Evolutionary conservation across 2,797 vertebrate species (phyloP), one percentile per base, ranked within the genome.

Genomic region (Neosilurus mollespiculum): DNA sequence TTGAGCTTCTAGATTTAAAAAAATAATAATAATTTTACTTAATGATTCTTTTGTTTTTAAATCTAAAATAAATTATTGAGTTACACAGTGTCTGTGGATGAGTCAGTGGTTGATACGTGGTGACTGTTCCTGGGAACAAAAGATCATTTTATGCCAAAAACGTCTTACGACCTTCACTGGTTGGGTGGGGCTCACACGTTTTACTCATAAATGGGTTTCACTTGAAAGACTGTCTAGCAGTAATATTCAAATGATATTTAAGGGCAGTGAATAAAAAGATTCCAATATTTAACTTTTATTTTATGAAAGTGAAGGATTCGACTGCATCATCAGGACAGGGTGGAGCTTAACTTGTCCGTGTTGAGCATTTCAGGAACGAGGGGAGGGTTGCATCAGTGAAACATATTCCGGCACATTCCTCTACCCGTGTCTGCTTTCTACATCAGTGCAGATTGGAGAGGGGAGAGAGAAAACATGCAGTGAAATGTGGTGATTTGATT

Each of bases 381-480:
- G 71, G 61, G 59, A 77, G 69, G 76, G 81, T 88, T 86, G 81
- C 86, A 85, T 81, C 76, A 88, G 86, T 86, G 84, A 84, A 88
- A 80, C 90, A 80, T 67, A 84, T 87, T 90, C 89, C 90, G 86
- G 88, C 85, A 86, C 89, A 87, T 87, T 67, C 83, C 37, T 78
- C 85, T 72, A 87, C 89, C 87, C 89, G 81, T 75, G 71, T 65
- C 53, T 80, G 88, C 84, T 88, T 89, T 89, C 88, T 78, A 86
- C 64, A 43, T 81, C 64, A 66, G 22, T 20, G 26, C 1, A 34
- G 53, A 62, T 1, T 26, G 24, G 22, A 43, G 22, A 76, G 54
- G 15, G 7, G 16, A 53, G 18, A n/a, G 65, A 34, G 56, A 71
- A 30, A 49, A 14, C 26, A 15, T 24, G 12, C n/a, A 53, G 7